Percentiles rank a stretch among this genome's conserved stretches.
Conservation (phyloP, 2,797 vertebrate genomes). For the Intellagama lesueurii region DNA sequence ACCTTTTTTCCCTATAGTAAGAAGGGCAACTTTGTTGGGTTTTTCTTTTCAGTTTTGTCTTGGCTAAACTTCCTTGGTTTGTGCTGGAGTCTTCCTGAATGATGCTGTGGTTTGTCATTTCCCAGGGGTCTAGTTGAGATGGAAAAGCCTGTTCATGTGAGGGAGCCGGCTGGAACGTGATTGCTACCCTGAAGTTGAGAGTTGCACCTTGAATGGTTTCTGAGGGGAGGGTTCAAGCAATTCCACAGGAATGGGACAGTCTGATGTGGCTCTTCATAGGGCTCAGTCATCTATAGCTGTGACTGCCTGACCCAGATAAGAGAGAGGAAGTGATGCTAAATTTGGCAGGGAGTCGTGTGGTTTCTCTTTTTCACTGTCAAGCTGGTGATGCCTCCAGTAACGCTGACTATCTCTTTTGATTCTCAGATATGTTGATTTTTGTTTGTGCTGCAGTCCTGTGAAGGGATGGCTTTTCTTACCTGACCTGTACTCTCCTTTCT, state of each 20-base stretch:
- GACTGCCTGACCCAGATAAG: conserved; percentile 25
- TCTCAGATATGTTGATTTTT: background rate
- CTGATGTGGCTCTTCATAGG: background rate
- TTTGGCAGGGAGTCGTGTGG: background rate
- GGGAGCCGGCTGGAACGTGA: background rate
- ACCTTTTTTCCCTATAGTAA: background rate
- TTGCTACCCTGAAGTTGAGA: background rate
- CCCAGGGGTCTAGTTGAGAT: background rate
- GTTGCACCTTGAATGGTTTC: background rate
- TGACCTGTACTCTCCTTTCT: conserved; percentile 26
- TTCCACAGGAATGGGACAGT: background rate
- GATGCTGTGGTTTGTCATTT: background rate
- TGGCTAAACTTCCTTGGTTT: background rate
- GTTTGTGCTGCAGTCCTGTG: background rate
- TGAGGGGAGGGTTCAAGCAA: background rate
- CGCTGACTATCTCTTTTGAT: background rate
- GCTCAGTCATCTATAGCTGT: background rate
- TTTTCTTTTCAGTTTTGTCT: background rate
- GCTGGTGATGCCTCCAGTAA: background rate
- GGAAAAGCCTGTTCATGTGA: background rate
- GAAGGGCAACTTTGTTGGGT: background rate
- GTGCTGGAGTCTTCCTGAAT: background rate
- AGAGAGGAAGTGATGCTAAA: conserved; percentile 22
- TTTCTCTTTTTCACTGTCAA: conserved; percentile 13
- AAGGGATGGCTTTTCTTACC: background rate